A percentile compares a stretch with the other conserved stretches of the same genome.
Conservation (phyloP, 2,888 invertebrate genomes). For the Calameuta pallipes region DNA sequence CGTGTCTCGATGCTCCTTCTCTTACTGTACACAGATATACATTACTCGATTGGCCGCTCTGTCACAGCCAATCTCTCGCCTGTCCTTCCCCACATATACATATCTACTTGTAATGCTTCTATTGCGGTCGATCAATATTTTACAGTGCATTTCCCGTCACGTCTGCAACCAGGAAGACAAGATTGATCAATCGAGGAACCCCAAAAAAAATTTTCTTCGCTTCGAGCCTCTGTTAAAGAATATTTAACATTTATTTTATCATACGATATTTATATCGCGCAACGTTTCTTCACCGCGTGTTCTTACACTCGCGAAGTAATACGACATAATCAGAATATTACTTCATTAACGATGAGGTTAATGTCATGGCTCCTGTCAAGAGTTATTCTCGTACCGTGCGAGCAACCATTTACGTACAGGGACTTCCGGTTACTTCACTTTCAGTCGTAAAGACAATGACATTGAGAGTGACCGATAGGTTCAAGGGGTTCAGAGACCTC, state of each 20-base stretch:
- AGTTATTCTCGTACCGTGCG: slow-evolving; percentile 12
- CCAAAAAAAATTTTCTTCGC: not conserved
- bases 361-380: not conserved
- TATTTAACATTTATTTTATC: not conserved
- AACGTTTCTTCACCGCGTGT: not conserved
- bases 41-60: not conserved
- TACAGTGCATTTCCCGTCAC: not conserved
- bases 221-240: no score
- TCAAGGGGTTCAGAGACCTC: slow-evolving; percentile 36
- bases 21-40: not conserved
- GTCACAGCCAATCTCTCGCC: not conserved
- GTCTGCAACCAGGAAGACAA: not conserved
- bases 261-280: not conserved
- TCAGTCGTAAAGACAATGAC: slow-evolving; percentile 33
- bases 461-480: slow-evolving; percentile 25
- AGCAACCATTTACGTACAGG: slow-evolving; percentile 33
- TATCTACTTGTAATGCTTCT: not conserved
- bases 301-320: not conserved
- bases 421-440: slow-evolving; percentile 46
- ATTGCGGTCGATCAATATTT: not conserved
- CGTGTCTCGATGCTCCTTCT: not conserved
- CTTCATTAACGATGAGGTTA: not conserved
- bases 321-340: not conserved
- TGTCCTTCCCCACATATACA: not conserved
- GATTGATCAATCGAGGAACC: not conserved